Percentiles rank a stretch among this genome's conserved stretches.
phyloP scores from a whole-genome alignment of 2,888 invertebrate genomes.

The Stomorhina lunata region DNA sequence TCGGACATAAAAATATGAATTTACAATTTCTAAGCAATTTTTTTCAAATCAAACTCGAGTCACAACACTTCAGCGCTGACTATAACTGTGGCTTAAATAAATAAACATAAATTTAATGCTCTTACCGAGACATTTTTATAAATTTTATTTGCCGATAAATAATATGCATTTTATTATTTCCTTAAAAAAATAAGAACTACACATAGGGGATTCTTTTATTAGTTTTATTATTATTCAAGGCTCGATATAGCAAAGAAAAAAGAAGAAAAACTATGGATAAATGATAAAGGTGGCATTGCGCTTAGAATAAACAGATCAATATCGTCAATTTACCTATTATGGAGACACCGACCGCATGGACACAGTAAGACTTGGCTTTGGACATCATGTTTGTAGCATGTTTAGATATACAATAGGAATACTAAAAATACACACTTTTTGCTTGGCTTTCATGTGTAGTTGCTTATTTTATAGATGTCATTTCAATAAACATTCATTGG shows the following conservation, averaged over 20 bases:
- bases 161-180: constrained; percentile 54
- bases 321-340: constrained; percentile 55
- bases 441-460: neutral
- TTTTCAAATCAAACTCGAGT: constrained; percentile 31
- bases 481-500: constrained; percentile 34
- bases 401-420: constrained; percentile 21
- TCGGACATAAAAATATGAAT: constrained; percentile 21
- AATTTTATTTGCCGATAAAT: constrained; percentile 50
- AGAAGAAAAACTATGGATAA: constrained; percentile 2
- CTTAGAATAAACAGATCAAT: constrained; percentile 55
- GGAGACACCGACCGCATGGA: constrained; percentile 21
- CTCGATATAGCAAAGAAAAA: neutral
- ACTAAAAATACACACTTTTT: constrained; percentile 37
- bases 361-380: neutral
- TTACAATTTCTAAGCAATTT: constrained; percentile 27
- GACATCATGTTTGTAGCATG: constrained; percentile 6
- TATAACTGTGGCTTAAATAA: constrained; percentile 25
- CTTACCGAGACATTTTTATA: constrained; percentile 31
- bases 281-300: constrained; percentile 42
- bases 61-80: constrained; percentile 27
- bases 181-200: constrained; percentile 13
- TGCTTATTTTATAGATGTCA: constrained; percentile 45
- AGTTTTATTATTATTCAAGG: constrained; percentile 46
- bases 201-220: constrained; percentile 44
- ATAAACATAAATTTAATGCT: constrained; percentile 43